These are phyloP conservation scores for Crambe crambe DNA, from an alignment of 37 sponge, comb jelly and placozoan species.

Conservation along the genomic window DNA sequence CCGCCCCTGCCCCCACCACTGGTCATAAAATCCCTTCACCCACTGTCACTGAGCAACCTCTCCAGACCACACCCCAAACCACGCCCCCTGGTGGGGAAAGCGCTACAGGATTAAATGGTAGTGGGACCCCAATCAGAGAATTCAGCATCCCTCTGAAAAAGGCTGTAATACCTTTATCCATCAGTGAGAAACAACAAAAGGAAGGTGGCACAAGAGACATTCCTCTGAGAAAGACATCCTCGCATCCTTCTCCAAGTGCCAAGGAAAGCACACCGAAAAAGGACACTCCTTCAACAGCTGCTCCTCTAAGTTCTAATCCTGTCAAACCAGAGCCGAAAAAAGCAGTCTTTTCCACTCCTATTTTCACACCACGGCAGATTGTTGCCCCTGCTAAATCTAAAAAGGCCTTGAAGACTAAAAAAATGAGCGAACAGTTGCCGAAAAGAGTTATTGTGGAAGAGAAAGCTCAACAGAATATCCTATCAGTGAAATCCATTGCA, in stretches of 20 bases:
- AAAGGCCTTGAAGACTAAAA: not conserved
- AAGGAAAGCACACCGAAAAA: not conserved
- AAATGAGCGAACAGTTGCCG: not conserved
- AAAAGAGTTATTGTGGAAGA: not conserved
- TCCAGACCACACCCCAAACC: not conserved
- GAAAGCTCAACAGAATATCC: not conserved
- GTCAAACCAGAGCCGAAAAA: too few species aligned
- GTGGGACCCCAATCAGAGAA: not conserved
- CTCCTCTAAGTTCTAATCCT: too few species aligned
- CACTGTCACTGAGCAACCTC: not conserved
- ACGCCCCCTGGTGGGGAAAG: not conserved
- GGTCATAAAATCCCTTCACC: too few species aligned
- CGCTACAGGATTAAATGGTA: not conserved
- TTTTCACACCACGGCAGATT: conserved; percentile 34
- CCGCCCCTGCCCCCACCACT: not conserved
- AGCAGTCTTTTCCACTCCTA: too few species aligned
- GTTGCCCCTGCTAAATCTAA: conserved; percentile 12
- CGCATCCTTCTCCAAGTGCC: not conserved
- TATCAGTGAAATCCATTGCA: not conserved
- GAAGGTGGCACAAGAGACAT: too few species aligned
- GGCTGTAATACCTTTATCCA: not conserved
- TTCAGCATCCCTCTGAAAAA: conserved; percentile 42
- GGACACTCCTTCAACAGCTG: not conserved
- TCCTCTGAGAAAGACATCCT: too few species aligned
- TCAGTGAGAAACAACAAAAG: not conserved